Evolutionary conservation across 92 coral and sea anemone species (phyloP).

Genomic region (Porites lobata): DNA sequence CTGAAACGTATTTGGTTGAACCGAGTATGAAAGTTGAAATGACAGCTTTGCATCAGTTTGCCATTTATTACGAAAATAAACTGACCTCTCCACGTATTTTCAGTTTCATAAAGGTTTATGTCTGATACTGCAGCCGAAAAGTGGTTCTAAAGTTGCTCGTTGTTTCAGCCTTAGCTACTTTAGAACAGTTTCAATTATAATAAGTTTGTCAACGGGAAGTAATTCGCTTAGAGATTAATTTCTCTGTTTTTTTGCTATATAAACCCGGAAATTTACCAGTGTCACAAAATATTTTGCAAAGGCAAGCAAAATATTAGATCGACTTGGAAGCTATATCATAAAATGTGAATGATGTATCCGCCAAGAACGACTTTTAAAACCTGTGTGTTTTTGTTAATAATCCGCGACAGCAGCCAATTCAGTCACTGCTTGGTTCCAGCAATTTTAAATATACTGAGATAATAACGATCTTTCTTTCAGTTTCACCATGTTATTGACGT

Average conservation of each 20-base stretch:
- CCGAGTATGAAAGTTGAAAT: background rate
- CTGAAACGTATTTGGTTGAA: background rate
- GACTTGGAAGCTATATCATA: background rate
- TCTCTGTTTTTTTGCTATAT: background rate
- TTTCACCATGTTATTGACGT: background rate
- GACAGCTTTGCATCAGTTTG: background rate
- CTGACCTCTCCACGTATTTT: background rate
- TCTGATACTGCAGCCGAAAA: background rate
- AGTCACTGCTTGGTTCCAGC: no score
- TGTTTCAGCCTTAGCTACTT: no score
- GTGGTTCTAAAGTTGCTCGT: background rate
- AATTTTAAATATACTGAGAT: no score
- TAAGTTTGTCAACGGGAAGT: background rate
- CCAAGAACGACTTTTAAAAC: background rate
- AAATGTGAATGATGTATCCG: background rate
- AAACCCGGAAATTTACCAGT: conserved; percentile 7
- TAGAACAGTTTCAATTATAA: background rate
- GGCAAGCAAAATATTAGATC: background rate
- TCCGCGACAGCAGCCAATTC: background rate
- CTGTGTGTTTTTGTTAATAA: background rate
- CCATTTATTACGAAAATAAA: conserved; percentile 4
- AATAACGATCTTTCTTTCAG: no score
- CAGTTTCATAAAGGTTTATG: no score
- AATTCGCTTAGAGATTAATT: conserved; percentile 13
- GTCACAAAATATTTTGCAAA: background rate